A percentile compares a stretch with the other conserved stretches of the same genome.
phyloP scores from a whole-genome alignment of 2,113 vertebrate genomes.

The Nycticebus coucang region DNA sequence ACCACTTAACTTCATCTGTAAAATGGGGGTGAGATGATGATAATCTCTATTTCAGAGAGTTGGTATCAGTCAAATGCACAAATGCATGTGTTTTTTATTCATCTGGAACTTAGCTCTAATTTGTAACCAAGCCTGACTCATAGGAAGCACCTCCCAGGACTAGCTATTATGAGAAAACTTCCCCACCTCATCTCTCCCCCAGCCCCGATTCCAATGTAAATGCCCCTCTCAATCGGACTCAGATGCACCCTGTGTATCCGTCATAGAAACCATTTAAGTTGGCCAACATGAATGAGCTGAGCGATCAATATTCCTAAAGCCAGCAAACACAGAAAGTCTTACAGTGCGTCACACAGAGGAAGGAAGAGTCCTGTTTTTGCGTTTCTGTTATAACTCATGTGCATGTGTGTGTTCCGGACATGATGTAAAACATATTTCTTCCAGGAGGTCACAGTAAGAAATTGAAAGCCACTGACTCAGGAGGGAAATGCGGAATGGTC shows the following conservation, averaged over 20 bases:
- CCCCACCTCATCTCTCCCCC: background rate
- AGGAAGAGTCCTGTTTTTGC: background rate
- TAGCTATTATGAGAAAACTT: background rate
- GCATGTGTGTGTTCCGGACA: background rate
- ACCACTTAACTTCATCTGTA: background rate
- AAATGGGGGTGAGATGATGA: background rate
- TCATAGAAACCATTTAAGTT: constrained; percentile 1
- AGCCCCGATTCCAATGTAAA: background rate
- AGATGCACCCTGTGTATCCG: background rate
- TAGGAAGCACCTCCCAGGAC: background rate
- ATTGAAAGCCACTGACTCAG: background rate
- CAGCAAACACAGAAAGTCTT: background rate
- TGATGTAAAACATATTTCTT: background rate
- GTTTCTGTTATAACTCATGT: background rate
- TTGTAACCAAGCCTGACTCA: background rate
- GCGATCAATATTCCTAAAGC: background rate
- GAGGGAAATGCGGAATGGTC: background rate
- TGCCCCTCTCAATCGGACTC: background rate
- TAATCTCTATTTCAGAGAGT: background rate
- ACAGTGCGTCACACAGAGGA: background rate
- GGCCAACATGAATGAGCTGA: background rate
- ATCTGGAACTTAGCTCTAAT: background rate
- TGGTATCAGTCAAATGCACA: background rate
- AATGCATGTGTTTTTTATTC: background rate
- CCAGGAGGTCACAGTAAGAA: background rate